Percentiles rank a stretch among this genome's conserved stretches.
Evolutionary conservation across 1,140 invertebrate species (phyloP).

Genomic region (Acromyrmex echinatior): DNA sequence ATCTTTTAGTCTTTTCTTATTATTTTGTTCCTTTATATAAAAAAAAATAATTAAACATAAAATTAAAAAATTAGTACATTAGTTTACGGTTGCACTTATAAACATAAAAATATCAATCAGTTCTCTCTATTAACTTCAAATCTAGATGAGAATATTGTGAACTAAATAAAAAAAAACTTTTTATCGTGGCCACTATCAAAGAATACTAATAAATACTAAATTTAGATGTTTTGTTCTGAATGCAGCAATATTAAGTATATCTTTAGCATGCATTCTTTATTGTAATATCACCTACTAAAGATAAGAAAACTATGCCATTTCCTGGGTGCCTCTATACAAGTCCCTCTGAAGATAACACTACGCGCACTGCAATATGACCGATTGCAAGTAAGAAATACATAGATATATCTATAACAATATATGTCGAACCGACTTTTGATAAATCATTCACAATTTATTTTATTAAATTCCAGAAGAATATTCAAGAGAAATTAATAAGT

Average conservation of each 20-base stretch:
- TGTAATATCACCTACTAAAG: background rate
- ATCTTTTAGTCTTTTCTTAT: too few relatives aligned
- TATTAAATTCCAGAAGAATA: background rate
- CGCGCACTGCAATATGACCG: conserved; percentile 27
- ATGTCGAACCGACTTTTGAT: background rate
- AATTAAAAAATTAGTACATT: too few relatives aligned
- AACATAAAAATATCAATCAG: too few relatives aligned
- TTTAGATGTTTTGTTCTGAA: too few relatives aligned
- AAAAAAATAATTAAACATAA: too few relatives aligned
- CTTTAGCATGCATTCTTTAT: conserved; percentile 22
- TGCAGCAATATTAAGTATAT: background rate
- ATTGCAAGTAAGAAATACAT: conserved; percentile 64
- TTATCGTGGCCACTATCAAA: too few relatives aligned
- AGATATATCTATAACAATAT: background rate
- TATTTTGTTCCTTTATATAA: too few relatives aligned
- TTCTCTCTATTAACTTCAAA: too few relatives aligned
- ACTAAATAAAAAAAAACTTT: too few relatives aligned
- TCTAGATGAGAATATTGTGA: too few relatives aligned
- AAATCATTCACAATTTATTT: background rate
- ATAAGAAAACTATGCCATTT: conserved; percentile 58
- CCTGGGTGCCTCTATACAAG: conserved; percentile 34
- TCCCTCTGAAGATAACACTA: conserved; percentile 23
- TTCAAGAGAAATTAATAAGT: background rate
- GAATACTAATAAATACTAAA: too few relatives aligned
- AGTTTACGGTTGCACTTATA: too few relatives aligned